Percentiles rank a stretch among this genome's conserved stretches.
phyloP scores from a whole-genome alignment of 1,140 invertebrate species.

The Cyrtorhinus lividipennis region DNA sequence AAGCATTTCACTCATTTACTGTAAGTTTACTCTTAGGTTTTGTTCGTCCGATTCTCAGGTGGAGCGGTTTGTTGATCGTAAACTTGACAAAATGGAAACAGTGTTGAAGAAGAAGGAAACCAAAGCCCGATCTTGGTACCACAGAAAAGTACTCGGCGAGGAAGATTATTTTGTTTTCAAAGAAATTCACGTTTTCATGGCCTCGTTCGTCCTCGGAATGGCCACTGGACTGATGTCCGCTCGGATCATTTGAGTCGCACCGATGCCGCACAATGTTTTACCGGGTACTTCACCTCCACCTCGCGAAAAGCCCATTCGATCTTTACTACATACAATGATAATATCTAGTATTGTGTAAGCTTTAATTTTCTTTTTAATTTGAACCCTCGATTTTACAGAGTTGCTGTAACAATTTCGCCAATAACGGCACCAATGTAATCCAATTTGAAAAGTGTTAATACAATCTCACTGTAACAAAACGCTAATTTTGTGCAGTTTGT shows the following conservation, averaged over 20 bases:
- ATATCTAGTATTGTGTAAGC: background rate
- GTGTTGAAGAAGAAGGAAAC: conserved; percentile 47
- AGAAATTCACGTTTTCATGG: conserved; percentile 58
- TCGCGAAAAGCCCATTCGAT: background rate
- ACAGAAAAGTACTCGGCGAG: conserved; percentile 38
- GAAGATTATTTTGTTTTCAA: conserved; percentile 44
- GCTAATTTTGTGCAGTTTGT: no score
- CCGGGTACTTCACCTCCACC: background rate
- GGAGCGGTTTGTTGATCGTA: conserved; percentile 58
- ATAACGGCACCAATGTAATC: no score
- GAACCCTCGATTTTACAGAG: no score
- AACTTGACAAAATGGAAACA: conserved; percentile 59
- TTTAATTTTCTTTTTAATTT: no score
- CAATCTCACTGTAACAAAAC: no score
- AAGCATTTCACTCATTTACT: no score
- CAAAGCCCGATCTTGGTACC: conserved; percentile 55
- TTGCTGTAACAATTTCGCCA: no score
- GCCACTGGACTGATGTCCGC: conserved; percentile 42
- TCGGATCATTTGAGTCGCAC: conserved; percentile 15
- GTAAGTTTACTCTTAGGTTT: conserved; percentile 14
- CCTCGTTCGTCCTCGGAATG: conserved; percentile 55
- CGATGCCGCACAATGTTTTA: background rate
- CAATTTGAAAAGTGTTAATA: no score
- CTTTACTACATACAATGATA: background rate
- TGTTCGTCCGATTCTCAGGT: conserved; percentile 36